phyloP scores from a whole-genome alignment of 2,888 invertebrate species.

The Seira musarum region DNA sequence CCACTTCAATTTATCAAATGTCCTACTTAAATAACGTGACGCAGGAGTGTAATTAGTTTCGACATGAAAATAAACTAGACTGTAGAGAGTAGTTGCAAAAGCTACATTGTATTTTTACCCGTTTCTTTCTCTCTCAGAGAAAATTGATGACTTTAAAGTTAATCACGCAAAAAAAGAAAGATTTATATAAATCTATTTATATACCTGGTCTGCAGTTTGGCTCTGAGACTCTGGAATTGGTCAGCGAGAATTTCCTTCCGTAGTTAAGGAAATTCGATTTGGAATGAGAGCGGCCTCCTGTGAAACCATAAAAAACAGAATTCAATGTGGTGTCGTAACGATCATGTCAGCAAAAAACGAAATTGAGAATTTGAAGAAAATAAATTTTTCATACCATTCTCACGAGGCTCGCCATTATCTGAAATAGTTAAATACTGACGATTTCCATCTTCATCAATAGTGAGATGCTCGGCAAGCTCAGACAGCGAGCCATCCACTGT shows the following conservation, averaged over 20 bases:
- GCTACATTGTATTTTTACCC: too few species aligned
- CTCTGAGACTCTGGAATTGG: conserved; percentile 69
- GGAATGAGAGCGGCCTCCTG: conserved; percentile 69
- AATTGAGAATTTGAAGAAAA: neutral
- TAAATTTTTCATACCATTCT: conserved; percentile 62
- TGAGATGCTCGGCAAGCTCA: conserved; percentile 71
- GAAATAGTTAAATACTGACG: conserved; percentile 68
- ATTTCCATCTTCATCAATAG: conserved; percentile 70
- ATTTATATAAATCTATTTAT: neutral
- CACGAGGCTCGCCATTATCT: conserved; percentile 67
- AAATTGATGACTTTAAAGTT: neutral
- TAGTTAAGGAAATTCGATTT: conserved; percentile 68
- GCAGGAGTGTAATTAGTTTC: neutral
- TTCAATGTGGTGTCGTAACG: neutral
- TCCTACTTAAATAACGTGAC: neutral
- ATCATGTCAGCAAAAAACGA: neutral
- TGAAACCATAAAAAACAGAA: conserved; percentile 31
- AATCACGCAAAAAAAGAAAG: neutral
- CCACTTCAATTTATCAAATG: neutral
- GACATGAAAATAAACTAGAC: neutral
- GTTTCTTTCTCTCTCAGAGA: neutral
- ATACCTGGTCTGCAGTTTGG: conserved; percentile 68
- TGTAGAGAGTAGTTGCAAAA: conserved; percentile 9
- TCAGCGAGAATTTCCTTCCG: conserved; percentile 69
- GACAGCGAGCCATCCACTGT: conserved; percentile 70